Evolutionary conservation across 2,888 invertebrate species (phyloP).

Genomic region (Callyntrura guangdongensis): DNA sequence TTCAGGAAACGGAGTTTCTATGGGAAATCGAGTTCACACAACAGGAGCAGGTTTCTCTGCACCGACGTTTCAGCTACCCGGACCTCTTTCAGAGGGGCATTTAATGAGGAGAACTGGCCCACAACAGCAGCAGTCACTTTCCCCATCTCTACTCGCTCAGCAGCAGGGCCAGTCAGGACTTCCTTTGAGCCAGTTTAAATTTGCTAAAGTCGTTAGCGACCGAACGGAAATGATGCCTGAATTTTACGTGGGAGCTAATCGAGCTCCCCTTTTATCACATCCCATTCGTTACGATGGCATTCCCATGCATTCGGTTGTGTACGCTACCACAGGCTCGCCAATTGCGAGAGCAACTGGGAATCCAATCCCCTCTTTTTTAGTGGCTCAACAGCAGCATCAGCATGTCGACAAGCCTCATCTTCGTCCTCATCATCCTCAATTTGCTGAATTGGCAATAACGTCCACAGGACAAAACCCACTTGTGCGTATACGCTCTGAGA

Average conservation of each 20-base stretch:
- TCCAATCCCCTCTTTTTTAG: conserved; percentile 58
- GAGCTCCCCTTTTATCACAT: conserved; percentile 77
- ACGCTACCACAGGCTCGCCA: conserved; percentile 81
- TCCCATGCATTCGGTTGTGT: conserved; percentile 76
- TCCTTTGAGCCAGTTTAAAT: conserved; percentile 63
- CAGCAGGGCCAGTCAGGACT: conserved; percentile 42
- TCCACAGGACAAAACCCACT: conserved; percentile 67
- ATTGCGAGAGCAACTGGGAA: conserved; percentile 44
- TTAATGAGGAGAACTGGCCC: conserved; percentile 73
- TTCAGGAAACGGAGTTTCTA: not conserved
- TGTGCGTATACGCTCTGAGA: conserved; percentile 59
- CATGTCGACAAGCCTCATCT: conserved; percentile 58
- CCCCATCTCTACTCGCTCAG: conserved; percentile 16
- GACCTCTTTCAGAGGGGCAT: conserved; percentile 64
- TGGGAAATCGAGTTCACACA: conserved; percentile 65
- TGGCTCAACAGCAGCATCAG: conserved; percentile 36
- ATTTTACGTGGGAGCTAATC: conserved; percentile 79
- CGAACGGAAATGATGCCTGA: conserved; percentile 80
- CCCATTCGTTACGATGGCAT: conserved; percentile 80
- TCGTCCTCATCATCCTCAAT: conserved; percentile 62
- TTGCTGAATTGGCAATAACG: conserved; percentile 44
- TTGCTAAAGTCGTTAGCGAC: conserved; percentile 71
- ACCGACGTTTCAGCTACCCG: conserved; percentile 54
- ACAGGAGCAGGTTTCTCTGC: conserved; percentile 46
- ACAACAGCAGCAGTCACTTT: conserved; percentile 20